Evolutionary conservation across 2,113 vertebrate species (phyloP).

Genomic region (Chaetops frenatus): DNA sequence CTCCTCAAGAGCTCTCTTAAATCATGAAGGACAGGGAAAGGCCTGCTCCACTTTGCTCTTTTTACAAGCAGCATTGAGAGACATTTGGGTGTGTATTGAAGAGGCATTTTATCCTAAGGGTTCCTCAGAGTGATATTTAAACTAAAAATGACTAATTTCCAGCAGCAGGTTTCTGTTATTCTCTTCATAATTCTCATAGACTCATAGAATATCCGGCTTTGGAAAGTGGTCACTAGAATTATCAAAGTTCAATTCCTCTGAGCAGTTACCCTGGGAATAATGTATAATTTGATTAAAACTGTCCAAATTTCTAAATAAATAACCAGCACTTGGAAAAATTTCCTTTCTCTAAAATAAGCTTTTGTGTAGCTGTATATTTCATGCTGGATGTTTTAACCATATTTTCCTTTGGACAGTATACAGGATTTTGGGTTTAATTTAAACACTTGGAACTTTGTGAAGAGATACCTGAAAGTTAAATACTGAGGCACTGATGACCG

Average conservation of each 20-base stretch:
- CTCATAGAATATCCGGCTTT: neutral
- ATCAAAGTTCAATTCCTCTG: neutral
- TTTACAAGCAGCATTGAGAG: neutral
- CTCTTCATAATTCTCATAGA: neutral
- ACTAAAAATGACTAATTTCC: neutral
- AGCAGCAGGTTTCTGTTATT: neutral
- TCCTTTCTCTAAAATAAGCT: neutral
- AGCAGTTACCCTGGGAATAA: neutral
- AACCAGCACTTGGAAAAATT: neutral
- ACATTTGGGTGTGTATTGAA: neutral
- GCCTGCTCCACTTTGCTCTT: neutral
- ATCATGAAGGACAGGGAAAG: neutral
- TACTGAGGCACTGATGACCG: neutral
- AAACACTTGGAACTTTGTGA: neutral
- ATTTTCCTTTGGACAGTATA: neutral
- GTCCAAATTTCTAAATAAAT: neutral
- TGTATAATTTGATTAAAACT: neutral
- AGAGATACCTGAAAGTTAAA: neutral
- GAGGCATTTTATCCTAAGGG: neutral
- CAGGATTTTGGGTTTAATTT: neutral
- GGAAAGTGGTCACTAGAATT: neutral
- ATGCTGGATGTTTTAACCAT: neutral
- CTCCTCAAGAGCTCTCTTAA: neutral
- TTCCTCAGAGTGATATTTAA: neutral
- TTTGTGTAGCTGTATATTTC: neutral